Evolutionary conservation across 2,888 invertebrate genomes (phyloP), one percentile per base, ranked within the genome.

Genomic region (Drosophila meridiana): DNA sequence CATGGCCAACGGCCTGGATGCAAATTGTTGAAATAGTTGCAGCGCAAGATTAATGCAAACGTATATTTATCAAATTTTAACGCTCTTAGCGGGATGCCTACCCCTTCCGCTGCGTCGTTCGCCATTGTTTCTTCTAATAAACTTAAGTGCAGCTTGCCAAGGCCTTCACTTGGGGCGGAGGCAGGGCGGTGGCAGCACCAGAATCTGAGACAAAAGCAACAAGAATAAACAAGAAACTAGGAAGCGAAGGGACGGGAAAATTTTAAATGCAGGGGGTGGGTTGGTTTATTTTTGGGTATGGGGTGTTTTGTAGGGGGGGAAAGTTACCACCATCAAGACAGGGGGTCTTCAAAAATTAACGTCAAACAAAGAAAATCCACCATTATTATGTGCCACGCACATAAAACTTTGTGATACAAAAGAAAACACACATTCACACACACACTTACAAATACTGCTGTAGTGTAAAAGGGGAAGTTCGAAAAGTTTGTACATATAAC

Each of bases 311-410:
- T n/a, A n/a, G n/a, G n/a, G n/a, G n/a, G n/a, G n/a, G n/a, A n/a
- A n/a, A n/a, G n/a, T n/a, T n/a, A n/a, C n/a, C n/a, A n/a, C n/a
- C n/a, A n/a, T n/a, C n/a, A n/a, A n/a, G n/a, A n/a, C n/a, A n/a
- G n/a, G n/a, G n/a, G n/a, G n/a, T n/a, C n/a, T n/a, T n/a, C n/a
- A n/a, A 89, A 90, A 89, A 89, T 91, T 85, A 91, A 81, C 89
- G 82, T 82, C 85, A 83, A 90, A 88, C 89, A 91, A 90, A 87
- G 90, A 86, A 87, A 90, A 90, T 91, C 90, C 89, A 82, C 91
- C 91, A 90, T 91, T 91, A 90, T 90, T 90, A 91, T 90, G 91
- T 90, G 89, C 82, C 90, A 90, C 80, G 80, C 90, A 89, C 84
- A 87, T 75, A 80, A 78, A 85, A 80, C 82, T 81, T 82, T 78